Conservation (phyloP, 2,888 invertebrate genomes). For the Temnothorax rugatulus region DNA sequence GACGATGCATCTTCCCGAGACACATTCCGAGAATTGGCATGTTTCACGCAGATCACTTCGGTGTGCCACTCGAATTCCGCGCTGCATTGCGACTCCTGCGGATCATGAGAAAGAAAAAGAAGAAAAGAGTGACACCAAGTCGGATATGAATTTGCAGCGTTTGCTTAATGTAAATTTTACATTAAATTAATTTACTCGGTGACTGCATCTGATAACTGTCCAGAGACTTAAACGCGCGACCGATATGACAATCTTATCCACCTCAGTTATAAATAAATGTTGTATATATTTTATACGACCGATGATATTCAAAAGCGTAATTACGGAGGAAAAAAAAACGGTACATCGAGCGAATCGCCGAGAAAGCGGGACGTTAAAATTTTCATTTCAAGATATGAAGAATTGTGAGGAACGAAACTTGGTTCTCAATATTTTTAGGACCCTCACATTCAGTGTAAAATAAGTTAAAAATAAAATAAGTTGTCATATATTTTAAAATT, state of each 20-base stretch:
- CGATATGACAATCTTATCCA: slow-evolving; percentile 36
- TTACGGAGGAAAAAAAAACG: neutral
- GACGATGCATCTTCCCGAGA: slow-evolving; percentile 17
- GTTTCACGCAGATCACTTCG: slow-evolving; percentile 71
- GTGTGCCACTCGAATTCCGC: slow-evolving; percentile 79
- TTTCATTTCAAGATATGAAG: neutral
- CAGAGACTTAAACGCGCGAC: neutral
- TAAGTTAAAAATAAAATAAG: neutral
- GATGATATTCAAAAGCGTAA: neutral
- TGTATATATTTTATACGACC: neutral
- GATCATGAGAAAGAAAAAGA: neutral
- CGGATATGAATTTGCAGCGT: neutral
- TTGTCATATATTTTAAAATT: neutral
- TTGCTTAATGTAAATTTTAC: neutral
- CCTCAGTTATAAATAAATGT: slow-evolving; percentile 13
- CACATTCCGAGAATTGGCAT: slow-evolving; percentile 7
- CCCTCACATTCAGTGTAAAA: neutral
- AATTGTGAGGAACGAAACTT: neutral
- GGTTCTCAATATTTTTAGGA: neutral
- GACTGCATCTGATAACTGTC: neutral
- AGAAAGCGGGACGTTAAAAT: neutral
- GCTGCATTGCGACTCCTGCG: slow-evolving; percentile 77
- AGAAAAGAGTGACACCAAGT: neutral
- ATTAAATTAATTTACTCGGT: neutral
- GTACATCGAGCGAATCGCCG: neutral